Base-by-base conservation (phyloP, 2,888 invertebrate genomes). In the Sipunculus nudus region DNA sequence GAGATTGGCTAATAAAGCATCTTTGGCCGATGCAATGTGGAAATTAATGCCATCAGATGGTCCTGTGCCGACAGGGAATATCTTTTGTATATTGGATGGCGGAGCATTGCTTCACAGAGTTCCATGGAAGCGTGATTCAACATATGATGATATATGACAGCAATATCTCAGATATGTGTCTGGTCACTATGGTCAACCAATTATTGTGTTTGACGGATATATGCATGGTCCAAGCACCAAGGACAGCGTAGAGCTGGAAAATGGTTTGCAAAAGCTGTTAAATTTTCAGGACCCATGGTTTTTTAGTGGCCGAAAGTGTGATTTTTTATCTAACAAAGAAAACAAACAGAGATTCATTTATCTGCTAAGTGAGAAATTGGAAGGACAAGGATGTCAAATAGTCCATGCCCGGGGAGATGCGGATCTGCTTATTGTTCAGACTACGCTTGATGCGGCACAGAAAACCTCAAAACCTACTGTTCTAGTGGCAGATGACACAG, bases 401-500 rank as follows among this genome's bases (percentile, higher is more conserved):
- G 23, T 49, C 1, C 65, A 74, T 56, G 70, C 75, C 4, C 21
- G 29, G 5, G 65, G 56, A 10, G 75, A 74, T 65, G 74, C 74
- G 16, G 75, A 75, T 50, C 6, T 65, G 13, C 50, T 65, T 0
- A 72, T 75, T 45, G 72, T 59, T 2, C 16, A 61, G 43, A 71
- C 67, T 16, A 69, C 68, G 0, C 16, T 74, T 6, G 25, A 49
- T 6, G 31, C 8, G 21, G 55, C 68, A 21, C 23, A 41, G 25
- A n/a, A 19, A 35, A 25, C 16, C 6, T 35, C 25, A 1, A 65
- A 46, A 4, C n/a, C 46, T 5, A 46, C 68, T 38, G 53, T 54
- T 21, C 23, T 72, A 4, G 49, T 73, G 26, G 75, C 70, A 13
- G 74, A 73, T 46, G 73, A 76, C 41, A 75, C 74, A 21, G 72